Evolutionary conservation across 2,797 vertebrate genomes (phyloP), one percentile per base, ranked within the genome.

Genomic region (Sternotherus odoratus): DNA sequence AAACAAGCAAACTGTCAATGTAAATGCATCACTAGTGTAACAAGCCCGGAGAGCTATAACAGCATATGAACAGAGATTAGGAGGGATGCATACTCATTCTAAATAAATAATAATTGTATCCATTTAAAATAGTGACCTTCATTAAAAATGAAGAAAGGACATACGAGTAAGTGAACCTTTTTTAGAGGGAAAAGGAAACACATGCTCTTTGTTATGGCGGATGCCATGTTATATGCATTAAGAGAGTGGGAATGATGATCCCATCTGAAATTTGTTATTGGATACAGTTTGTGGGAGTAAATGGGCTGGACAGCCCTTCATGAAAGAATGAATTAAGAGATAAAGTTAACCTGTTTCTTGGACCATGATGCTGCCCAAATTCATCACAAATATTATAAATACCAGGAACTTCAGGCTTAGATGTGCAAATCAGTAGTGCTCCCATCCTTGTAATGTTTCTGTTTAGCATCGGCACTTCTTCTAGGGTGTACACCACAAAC

Each of bases 121-220:
- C 83, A 85, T 90, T 90, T 96, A 94, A 89, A 49, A 96, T 85
- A 8, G 9, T 36, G 1, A 39, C 3, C 26, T 13, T 94, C 86
- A 93, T 95, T 93, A 94, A 93, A 94, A 96, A 91, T 91, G 0
- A 83, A 93, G 28, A 30, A 94, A 49, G 28, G 85, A 82, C 46
- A 87, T 82, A 82, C 5, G 63, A 93, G 49, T 78, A 95, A 88
- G 69, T 48, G 91, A 78, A 60, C 85, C 24, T 89, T 4, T 83
- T 53, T 87, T 79, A 5, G 36, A 81, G 12, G n/a, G 15, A 43
- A 66, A 92, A 79, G 5, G 82, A 91, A 87, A 89, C 17, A 80
- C 2, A 78, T 69, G n/a, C 7, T 75, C 63, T 33, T 72, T 66
- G 13, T 26, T 23, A 69, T 83, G 66, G 77, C 39, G 12, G 79